Evolutionary conservation across 2,888 invertebrate genomes (phyloP).

Genomic region (Drosophila kambysellisi): DNA sequence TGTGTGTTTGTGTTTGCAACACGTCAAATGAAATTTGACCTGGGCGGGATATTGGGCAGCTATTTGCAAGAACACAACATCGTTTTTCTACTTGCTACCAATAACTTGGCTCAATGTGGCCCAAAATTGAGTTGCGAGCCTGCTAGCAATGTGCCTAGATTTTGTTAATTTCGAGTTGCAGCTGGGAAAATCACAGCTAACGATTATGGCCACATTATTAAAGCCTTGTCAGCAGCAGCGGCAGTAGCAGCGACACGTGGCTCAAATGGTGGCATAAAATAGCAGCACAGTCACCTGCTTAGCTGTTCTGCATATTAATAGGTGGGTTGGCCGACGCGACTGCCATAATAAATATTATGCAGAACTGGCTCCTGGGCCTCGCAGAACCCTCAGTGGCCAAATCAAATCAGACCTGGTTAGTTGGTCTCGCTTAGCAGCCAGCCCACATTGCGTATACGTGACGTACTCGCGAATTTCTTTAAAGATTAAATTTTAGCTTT

Average conservation of each 20-base stretch:
- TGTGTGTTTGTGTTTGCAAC: slow-evolving; percentile 19
- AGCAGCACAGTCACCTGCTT: slow-evolving; percentile 73
- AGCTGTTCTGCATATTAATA: slow-evolving; percentile 75
- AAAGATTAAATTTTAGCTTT: slow-evolving; percentile 17
- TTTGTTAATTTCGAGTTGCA: slow-evolving; percentile 52
- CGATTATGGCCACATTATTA: slow-evolving; percentile 56
- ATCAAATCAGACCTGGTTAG: slow-evolving; percentile 23
- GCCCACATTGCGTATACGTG: slow-evolving; percentile 53
- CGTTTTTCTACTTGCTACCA: slow-evolving; percentile 27
- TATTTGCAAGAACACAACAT: slow-evolving; percentile 38
- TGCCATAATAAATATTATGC: slow-evolving; percentile 67
- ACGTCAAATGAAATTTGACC: slow-evolving; percentile 38
- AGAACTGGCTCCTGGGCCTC: slow-evolving; percentile 27
- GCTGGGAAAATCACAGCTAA: slow-evolving; percentile 48
- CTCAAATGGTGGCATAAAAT: slow-evolving; percentile 78
- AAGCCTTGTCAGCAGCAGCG: slow-evolving; percentile 45
- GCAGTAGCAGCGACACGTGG: slow-evolving; percentile 46
- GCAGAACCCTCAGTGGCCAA: slow-evolving; percentile 13
- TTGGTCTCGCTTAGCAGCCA: slow-evolving; percentile 35
- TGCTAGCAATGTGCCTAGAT: slow-evolving; percentile 33
- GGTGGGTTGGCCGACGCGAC: slow-evolving; percentile 44
- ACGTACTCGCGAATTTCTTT: slow-evolving; percentile 23
- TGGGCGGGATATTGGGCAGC: slow-evolving; percentile 16
- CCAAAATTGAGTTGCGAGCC: slow-evolving; percentile 20
- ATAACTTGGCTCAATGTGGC: slow-evolving; percentile 41